Percentiles rank a stretch among this genome's conserved stretches.
phyloP scores from a whole-genome alignment of 2,113 vertebrate species.

The Ophiodon elongatus region DNA sequence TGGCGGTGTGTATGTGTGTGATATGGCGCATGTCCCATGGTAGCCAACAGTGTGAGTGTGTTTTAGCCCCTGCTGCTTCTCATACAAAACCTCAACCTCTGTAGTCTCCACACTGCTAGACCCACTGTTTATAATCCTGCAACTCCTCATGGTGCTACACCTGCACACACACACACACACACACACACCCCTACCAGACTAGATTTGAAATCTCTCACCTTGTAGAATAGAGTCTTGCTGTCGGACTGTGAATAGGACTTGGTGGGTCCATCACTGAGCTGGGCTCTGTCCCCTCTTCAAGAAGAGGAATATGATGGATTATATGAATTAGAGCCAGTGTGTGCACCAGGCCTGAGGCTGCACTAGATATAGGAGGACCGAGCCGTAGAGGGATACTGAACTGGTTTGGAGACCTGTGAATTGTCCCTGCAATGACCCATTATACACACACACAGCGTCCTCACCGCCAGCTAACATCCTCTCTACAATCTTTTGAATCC shows the following conservation, averaged over 20 bases:
- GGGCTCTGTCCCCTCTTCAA: conserved; percentile 64
- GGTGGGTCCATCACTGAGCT: conserved; percentile 63
- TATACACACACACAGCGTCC: conserved; percentile 51
- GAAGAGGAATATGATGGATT: conserved; percentile 81
- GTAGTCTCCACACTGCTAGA: conserved; percentile 55
- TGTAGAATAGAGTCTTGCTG: conserved; percentile 55
- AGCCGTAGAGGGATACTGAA: conserved; percentile 51
- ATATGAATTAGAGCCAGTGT: conserved; percentile 76
- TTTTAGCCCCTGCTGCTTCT: conserved; percentile 76
- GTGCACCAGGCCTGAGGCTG: conserved; percentile 68
- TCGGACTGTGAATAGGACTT: conserved; percentile 48
- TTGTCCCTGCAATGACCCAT: conserved; percentile 75
- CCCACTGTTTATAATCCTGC: conserved; percentile 69
- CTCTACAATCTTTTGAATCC: conserved; percentile 31
- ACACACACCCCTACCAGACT: conserved; percentile 27
- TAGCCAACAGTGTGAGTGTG: conserved; percentile 73
- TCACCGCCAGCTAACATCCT: conserved; percentile 38
- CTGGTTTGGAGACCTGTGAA: conserved; percentile 65
- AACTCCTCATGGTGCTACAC: conserved; percentile 66
- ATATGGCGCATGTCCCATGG: conserved; percentile 69
- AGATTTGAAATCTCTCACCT: conserved; percentile 71
- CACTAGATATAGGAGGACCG: conserved; percentile 59
- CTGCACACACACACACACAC: conserved; percentile 33
- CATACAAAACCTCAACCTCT: conserved; percentile 77
- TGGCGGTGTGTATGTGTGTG: conserved; percentile 50